Percentiles rank a stretch among this genome's conserved stretches.
Conservation (phyloP, 2,888 invertebrate genomes). For the Orchesellides sinensis region DNA sequence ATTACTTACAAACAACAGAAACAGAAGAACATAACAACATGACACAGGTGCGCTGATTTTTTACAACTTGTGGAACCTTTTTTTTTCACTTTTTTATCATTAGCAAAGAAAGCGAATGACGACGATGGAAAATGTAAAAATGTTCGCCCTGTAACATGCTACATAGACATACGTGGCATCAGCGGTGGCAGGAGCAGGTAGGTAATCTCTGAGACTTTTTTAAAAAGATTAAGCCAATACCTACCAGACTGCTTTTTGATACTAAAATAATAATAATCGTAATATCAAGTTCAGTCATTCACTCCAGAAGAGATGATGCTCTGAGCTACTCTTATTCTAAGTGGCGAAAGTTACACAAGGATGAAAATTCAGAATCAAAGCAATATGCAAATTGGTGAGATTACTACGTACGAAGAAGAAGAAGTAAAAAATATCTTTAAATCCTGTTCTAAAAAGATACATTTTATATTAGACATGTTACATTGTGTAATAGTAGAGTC, state of each 20-base stretch:
- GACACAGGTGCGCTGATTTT: slow-evolving; percentile 57
- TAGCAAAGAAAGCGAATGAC: not conserved
- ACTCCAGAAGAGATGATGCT: no score
- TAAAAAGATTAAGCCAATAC: slow-evolving; percentile 15
- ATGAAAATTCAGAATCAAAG: no score
- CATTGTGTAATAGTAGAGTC: no score
- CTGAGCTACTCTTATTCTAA: no score
- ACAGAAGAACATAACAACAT: not conserved
- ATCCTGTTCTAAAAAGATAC: no score
- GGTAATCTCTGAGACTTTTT: slow-evolving; percentile 38
- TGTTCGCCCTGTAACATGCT: not conserved
- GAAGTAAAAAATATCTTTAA: no score
- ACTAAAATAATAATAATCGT: slow-evolving; percentile 28
- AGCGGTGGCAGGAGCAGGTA: slow-evolving; percentile 32
- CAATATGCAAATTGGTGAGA: no score
- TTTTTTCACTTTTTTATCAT: not conserved
- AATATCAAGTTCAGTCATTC: no score
- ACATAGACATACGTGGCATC: not conserved
- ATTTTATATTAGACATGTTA: no score
- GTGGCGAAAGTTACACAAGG: no score
- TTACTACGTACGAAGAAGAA: no score
- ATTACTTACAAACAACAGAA: not conserved
- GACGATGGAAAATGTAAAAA: slow-evolving; percentile 1
- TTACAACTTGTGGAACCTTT: not conserved
- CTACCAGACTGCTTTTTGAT: slow-evolving; percentile 24